Conservation (phyloP, 53 echinoderm and acorn worm species). For the Paracentrotus lividus region DNA sequence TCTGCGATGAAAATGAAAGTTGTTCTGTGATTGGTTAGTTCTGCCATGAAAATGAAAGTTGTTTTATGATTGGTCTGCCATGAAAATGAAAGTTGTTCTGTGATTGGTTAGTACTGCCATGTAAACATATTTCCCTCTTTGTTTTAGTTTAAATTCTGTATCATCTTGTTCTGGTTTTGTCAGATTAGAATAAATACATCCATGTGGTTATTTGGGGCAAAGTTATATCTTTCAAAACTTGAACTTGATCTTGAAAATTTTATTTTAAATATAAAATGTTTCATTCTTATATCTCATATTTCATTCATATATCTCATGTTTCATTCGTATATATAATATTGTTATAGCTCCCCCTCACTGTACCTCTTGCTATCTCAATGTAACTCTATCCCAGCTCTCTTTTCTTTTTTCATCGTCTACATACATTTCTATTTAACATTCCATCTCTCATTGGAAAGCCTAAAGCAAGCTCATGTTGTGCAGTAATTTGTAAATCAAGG, state of each 20-base stretch:
- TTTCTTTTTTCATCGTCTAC: background rate
- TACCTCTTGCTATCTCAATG: background rate
- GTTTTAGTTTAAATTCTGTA: too few relatives aligned
- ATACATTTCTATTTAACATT: conserved; percentile 4
- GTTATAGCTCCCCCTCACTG: background rate
- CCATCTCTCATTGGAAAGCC: background rate
- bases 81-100: background rate
- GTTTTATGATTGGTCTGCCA: background rate
- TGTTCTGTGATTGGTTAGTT: background rate
- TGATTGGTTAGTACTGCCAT: background rate
- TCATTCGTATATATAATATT: background rate
- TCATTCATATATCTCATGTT: too few relatives aligned
- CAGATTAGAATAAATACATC: too few relatives aligned
- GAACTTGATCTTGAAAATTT: too few relatives aligned
- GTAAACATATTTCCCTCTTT: too few relatives aligned
- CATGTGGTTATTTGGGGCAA: too few relatives aligned
- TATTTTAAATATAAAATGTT: too few relatives aligned
- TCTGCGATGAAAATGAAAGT: background rate
- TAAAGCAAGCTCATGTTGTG: conserved; percentile 16
- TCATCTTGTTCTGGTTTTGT: too few relatives aligned
- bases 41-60: background rate
- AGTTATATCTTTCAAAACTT: too few relatives aligned
- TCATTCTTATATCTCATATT: too few relatives aligned
- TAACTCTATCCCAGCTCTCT: background rate
- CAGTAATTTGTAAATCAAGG: conserved; percentile 40